phyloP scores from a whole-genome alignment of 2,888 invertebrate species.

The Ischnus inquisitorius region DNA sequence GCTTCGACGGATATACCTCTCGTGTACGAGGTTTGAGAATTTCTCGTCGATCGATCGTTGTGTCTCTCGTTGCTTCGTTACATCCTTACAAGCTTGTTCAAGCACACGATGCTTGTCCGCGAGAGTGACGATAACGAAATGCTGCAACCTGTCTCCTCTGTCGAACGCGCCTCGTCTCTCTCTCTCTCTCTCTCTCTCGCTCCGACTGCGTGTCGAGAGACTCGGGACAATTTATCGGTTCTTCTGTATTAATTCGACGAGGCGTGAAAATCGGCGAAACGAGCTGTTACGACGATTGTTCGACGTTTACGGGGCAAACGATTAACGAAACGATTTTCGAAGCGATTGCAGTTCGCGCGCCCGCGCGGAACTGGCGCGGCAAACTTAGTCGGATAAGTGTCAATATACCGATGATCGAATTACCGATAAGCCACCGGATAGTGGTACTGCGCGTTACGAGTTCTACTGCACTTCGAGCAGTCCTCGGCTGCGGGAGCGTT shows the following conservation, averaged over 20 bases:
- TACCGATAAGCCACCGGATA: conserved; percentile 55
- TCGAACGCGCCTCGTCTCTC: conserved; percentile 12
- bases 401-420: conserved; percentile 49
- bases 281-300: conserved; percentile 42
- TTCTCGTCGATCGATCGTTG: conserved; percentile 23
- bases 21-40: conserved; percentile 18
- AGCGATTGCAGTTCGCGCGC: conserved; percentile 34
- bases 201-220: conserved; percentile 28
- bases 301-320: conserved; percentile 46
- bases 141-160: conserved; percentile 18
- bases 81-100: conserved; percentile 27
- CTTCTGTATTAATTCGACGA: conserved; percentile 22
- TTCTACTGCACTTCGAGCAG: conserved; percentile 43
- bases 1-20: conserved; percentile 15
- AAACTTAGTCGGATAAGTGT: conserved; percentile 29
- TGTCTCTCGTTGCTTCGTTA: conserved; percentile 26
- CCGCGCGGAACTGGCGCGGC: conserved; percentile 34
- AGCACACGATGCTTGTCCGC: conserved; percentile 40
- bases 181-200: too few relatives aligned
- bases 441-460: conserved; percentile 48
- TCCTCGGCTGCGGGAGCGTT: conserved; percentile 12
- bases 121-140: conserved; percentile 48
- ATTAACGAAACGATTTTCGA: conserved; percentile 60
- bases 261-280: conserved; percentile 10
- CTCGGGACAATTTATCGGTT: conserved; percentile 39